These are phyloP conservation scores for Hyppa rectilinea DNA, from an alignment of 2,888 invertebrate genomes.

Conservation along the genomic window DNA sequence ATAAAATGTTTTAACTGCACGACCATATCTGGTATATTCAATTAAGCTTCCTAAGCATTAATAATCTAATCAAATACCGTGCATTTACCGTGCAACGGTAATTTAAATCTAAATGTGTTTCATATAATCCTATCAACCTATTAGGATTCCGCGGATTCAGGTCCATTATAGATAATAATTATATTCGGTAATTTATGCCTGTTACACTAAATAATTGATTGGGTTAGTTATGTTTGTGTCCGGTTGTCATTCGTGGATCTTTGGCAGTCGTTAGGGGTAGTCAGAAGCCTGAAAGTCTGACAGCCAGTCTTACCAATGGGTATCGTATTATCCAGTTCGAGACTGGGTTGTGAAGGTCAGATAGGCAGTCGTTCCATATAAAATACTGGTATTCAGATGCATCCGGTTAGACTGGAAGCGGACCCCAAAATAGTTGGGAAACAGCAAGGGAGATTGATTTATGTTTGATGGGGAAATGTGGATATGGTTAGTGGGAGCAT, in stretches of 20 bases:
- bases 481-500: no score
- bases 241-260: no score
- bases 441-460: no score
- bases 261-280: no score
- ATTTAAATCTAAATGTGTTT: conserved; percentile 78
- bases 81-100: conserved; percentile 52
- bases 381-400: no score
- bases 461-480: neutral
- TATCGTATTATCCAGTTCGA: no score
- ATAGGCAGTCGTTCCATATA: no score
- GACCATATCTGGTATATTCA: conserved; percentile 57
- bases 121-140: conserved; percentile 79
- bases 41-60: conserved; percentile 66
- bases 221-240: neutral
- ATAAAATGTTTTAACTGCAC: conserved; percentile 59
- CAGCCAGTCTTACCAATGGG: no score
- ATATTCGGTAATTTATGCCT: conserved; percentile 20
- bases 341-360: no score
- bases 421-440: no score
- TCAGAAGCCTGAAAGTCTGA: no score
- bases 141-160: conserved; percentile 71
- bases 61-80: conserved; percentile 57
- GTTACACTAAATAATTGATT: conserved; percentile 6
- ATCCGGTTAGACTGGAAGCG: no score
- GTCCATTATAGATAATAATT: conserved; percentile 43